Evolutionary conservation across 2,797 vertebrate genomes (phyloP), one percentile per base, ranked within the genome.

Genomic region (Melanotaenia nigrans): DNA sequence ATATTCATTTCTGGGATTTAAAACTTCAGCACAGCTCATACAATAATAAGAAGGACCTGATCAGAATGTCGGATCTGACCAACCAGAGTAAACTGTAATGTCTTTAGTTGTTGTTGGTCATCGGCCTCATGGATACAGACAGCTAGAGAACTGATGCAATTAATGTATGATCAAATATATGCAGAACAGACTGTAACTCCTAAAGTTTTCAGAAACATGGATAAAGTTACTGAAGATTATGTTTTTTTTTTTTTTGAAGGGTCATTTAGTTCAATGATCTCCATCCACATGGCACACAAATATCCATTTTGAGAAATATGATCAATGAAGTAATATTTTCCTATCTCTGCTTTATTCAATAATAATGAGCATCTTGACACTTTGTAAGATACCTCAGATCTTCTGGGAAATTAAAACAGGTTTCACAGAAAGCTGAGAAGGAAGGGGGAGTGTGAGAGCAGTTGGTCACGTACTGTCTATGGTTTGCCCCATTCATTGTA

Each of bases 401-500:
- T 81, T 60, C 42, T 12, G 77, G 73, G 78, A 72, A 82, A 82
- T 77, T 66, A 81, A 71, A 65, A 42, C 30, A 54, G 42, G 55
- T 72, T 81, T 42, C 55, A 59, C 38, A 40, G 57, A 47, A 30
- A 54, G 38, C 36, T 0, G n/a, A 58, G 60, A 65, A 54, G 18
- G 24, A 33, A 49, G 40, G 13, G 33, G 42, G 35, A 7, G 7
- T 60, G 74, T 79, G 63, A 36, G 64, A 70, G 75, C 61, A 68
- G 65, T 71, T 60, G 58, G 68, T 86, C 84, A 71, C 59, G 57
- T 79, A 45, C 59, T 20, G 63, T 61, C 55, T 87, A 68, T 54
- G 73, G 28, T 68, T 70, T 69, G 56, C 78, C 54, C 56, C 53
- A 33, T 83, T 66, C 75, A 75, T 75, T 90, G 72, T 87, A 10